Evolutionary conservation across 92 coral and sea anemone species (phyloP), one percentile per base, ranked within the genome.

Genomic region (Parazoanthus swiftii): DNA sequence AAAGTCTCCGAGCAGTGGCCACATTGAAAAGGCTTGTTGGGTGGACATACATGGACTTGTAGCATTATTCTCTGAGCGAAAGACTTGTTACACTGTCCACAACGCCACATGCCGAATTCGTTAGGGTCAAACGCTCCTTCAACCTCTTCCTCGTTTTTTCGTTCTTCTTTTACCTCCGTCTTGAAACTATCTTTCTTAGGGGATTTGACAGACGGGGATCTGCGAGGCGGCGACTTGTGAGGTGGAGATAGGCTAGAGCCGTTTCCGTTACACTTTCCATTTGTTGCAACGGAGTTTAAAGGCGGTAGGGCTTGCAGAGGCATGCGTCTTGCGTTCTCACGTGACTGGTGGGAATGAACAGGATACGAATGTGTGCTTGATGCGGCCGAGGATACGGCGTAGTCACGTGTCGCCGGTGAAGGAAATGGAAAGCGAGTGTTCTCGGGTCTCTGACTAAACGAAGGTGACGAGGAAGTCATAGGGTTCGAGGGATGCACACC

Each of bases 1-100:
- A 97, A 97, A 42, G 92, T 86, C 74, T 89, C 95, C n/a, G 89
- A 77, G 90, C 99, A 97, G 90, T 95, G 98, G 35, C 99, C 99
- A 81, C 99, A 97, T 70, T 95, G 98, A 81, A 92, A 97, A 3
- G 99, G 99, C 77, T 92, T 92, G 89, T 89, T 85, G 5, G 95
- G 94, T 13, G 94, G 86, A 71, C 99, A 97, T 29, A 95, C 93
- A 51, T 97, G 99, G 48, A 94, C 91, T 85, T 95, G 94, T 50
- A 95, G 92, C 70, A 94, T 80, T 42, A 93, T 85, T 68, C 97
- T 87, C 66, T 97, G 99, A 21, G 95, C 90, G 85, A 93, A 97
- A 33, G 91, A 88, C 88, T 93, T 92, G 37, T 91, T 92, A 67
- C 99, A 97, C 81, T 97, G 97, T 33, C 99, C 98, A 76, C 99